A percentile compares a stretch with the other conserved stretches of the same genome.
Conservation (phyloP, 1,140 invertebrate species). For the Drosophila lowei region DNA sequence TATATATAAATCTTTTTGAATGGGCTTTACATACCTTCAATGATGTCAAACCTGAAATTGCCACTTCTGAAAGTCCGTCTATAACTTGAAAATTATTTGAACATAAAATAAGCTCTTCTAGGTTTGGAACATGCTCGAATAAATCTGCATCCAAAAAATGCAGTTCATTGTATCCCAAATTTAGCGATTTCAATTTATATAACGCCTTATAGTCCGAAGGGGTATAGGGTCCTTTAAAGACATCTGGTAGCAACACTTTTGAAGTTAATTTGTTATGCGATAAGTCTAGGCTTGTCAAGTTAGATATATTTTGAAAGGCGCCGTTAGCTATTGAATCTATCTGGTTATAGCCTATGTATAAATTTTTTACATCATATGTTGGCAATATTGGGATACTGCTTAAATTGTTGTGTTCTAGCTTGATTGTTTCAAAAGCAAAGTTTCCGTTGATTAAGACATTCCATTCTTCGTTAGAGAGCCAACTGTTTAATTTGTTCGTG, state of each 20-base stretch:
- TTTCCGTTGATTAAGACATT: constrained; percentile 78
- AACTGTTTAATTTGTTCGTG: constrained; percentile 49
- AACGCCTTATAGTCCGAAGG: constrained; percentile 86
- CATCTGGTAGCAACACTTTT: constrained; percentile 85
- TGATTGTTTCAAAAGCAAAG: constrained; percentile 78
- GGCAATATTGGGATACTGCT: constrained; percentile 64
- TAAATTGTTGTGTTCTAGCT: constrained; percentile 69
- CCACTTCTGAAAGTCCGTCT: constrained; percentile 85
- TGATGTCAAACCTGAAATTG: constrained; percentile 86
- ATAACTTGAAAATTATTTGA: constrained; percentile 87
- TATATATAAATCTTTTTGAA: neutral
- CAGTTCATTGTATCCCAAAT: constrained; percentile 87
- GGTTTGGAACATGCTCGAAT: constrained; percentile 87
- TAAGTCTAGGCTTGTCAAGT: constrained; percentile 87
- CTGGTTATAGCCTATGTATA: constrained; percentile 84
- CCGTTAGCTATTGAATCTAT: constrained; percentile 86
- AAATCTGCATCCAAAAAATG: constrained; percentile 87
- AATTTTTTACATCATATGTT: constrained; percentile 82
- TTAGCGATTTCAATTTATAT: constrained; percentile 85
- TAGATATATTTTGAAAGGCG: constrained; percentile 86
- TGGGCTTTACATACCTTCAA: constrained; percentile 85
- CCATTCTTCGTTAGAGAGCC: constrained; percentile 80
- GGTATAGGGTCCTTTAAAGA: constrained; percentile 87
- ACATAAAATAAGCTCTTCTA: constrained; percentile 87
- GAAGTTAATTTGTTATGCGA: constrained; percentile 87